Evolutionary conservation across 2,113 vertebrate species (phyloP).

Genomic region (Hoplias malabaricus): DNA sequence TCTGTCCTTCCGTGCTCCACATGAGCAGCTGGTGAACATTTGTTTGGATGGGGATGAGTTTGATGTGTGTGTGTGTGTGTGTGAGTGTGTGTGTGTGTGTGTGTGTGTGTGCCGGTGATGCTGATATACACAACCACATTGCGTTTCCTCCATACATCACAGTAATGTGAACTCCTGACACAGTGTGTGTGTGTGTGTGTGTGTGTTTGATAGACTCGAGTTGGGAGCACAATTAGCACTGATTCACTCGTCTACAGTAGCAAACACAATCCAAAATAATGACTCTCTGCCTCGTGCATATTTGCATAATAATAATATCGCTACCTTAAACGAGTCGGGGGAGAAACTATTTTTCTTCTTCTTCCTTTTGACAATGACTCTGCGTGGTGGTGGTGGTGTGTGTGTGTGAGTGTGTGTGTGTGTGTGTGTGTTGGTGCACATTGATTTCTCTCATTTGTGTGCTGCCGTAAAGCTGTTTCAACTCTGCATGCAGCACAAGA

Average conservation of each 20-base stretch:
- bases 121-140: constrained; percentile 7
- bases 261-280: constrained; percentile 63
- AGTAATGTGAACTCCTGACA: constrained; percentile 61
- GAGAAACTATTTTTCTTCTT: constrained; percentile 54
- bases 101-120: constrained; percentile 7
- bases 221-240: constrained; percentile 61
- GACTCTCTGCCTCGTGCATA: constrained; percentile 56
- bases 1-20: too few relatives aligned
- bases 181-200: too few relatives aligned
- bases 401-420: constrained; percentile 5
- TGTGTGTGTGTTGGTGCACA: constrained; percentile 16
- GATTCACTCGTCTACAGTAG: constrained; percentile 63
- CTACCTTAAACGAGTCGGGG: constrained; percentile 62
- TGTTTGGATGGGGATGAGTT: background rate
- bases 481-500: background rate
- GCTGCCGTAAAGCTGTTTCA: constrained; percentile 30
- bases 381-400: background rate
- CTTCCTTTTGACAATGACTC: constrained; percentile 50
- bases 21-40: too few relatives aligned
- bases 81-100: background rate
- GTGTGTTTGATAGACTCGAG: constrained; percentile 50
- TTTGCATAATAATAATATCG: constrained; percentile 72
- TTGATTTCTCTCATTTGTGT: constrained; percentile 45
- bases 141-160: constrained; percentile 49
- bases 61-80: constrained; percentile 23